Percentiles rank a stretch among this genome's conserved stretches.
phyloP scores from a whole-genome alignment of 1,140 invertebrate species.

The Bombus huntii region DNA sequence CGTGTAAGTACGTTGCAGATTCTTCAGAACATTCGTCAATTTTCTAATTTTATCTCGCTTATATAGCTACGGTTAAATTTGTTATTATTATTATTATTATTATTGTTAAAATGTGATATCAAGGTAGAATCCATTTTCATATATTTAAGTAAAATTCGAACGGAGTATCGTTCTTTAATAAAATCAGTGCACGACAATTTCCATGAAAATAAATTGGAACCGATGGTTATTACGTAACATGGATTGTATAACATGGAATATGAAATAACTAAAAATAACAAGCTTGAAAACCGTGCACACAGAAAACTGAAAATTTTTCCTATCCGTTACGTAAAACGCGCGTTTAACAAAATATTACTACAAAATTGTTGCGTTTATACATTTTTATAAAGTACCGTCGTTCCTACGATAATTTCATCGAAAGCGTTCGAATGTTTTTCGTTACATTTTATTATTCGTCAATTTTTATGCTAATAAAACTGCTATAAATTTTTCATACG shows the following conservation, averaged over 20 bases:
- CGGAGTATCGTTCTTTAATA: not conserved
- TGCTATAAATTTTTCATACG: not conserved
- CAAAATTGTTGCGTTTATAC: not conserved
- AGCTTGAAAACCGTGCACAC: not conserved
- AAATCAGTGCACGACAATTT: not conserved
- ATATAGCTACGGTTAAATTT: too few species aligned
- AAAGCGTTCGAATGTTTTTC: not conserved
- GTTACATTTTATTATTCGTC: not conserved
- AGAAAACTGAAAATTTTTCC: not conserved
- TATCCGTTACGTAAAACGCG: not conserved
- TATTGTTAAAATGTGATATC: not conserved
- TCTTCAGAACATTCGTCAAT: not conserved
- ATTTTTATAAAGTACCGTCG: not conserved
- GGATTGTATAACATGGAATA: constrained; percentile 5
- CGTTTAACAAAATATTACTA: not conserved
- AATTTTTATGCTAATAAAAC: too few species aligned
- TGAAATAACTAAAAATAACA: constrained; percentile 10
- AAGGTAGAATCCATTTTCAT: not conserved
- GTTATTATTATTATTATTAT: too few species aligned
- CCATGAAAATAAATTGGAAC: not conserved
- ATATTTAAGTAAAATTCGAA: not conserved
- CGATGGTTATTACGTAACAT: not conserved
- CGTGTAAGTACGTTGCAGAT: not conserved
- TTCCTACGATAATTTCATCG: not conserved
- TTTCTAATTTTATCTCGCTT: not conserved